Evolutionary conservation across 2,888 invertebrate genomes (phyloP).

Genomic region (Patella depressa): DNA sequence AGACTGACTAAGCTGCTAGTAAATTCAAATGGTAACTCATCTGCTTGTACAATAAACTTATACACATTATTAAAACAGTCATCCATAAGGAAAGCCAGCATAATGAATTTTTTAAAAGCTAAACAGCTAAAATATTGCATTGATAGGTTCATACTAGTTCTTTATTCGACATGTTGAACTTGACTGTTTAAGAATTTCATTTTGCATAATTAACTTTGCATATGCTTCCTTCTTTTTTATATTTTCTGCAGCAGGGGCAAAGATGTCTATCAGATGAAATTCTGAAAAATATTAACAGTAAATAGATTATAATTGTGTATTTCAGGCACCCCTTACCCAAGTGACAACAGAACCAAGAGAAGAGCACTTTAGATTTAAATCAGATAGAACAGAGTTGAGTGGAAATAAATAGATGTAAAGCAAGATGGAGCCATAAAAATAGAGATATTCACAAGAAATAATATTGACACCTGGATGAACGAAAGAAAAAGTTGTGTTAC

Average conservation of each 20-base stretch:
- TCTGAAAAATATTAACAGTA: neutral
- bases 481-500: neutral
- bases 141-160: neutral
- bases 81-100: neutral
- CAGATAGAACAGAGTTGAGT: neutral
- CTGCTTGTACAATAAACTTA: too few species aligned
- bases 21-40: too few species aligned
- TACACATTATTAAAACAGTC: too few species aligned
- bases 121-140: neutral
- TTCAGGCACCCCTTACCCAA: neutral
- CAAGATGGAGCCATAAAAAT: neutral
- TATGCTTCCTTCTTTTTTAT: too few species aligned
- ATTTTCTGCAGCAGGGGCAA: neutral
- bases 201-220: too few species aligned
- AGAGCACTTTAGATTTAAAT: neutral
- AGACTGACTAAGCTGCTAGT: too few species aligned
- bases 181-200: neutral
- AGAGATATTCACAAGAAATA: neutral
- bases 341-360: neutral
- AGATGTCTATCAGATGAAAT: neutral
- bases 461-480: neutral
- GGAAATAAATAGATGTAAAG: neutral
- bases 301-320: neutral
- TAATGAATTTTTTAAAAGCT: neutral
- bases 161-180: neutral